Evolutionary conservation across 1,140 invertebrate genomes (phyloP).

Genomic region (Diachasmimorpha longicaudata): DNA sequence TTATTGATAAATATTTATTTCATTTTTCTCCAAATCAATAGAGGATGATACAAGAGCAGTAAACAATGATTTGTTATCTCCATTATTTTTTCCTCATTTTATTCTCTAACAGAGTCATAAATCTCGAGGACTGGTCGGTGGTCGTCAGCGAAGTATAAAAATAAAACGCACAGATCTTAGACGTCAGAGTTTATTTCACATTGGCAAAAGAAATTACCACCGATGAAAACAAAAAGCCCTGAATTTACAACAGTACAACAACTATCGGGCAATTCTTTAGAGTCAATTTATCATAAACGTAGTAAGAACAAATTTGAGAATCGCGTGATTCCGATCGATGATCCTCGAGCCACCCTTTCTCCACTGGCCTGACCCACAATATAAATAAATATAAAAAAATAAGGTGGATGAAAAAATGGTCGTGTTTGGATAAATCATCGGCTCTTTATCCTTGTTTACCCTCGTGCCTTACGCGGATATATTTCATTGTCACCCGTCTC

Average conservation of each 20-base stretch:
- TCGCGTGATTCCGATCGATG: constrained; percentile 16
- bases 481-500: constrained; percentile 21
- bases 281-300: neutral
- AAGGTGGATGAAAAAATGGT: neutral
- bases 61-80: constrained; percentile 27
- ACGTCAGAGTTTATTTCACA: constrained; percentile 35
- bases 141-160: constrained; percentile 42
- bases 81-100: neutral
- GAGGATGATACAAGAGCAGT: neutral
- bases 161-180: constrained; percentile 36
- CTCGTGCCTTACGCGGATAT: constrained; percentile 3
- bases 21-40: neutral
- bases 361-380: neutral
- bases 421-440: constrained; percentile 18
- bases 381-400: neutral
- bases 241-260: neutral
- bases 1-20: no score
- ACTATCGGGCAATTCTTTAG: neutral
- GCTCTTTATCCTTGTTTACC: constrained; percentile 12
- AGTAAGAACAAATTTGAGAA: constrained; percentile 10
- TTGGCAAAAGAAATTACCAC: constrained; percentile 2
- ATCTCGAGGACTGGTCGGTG: constrained; percentile 43
- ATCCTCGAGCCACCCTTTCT: neutral
- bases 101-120: constrained; percentile 35
- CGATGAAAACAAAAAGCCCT: neutral